These are phyloP conservation scores for Eremophila alpestris DNA, from an alignment of 2,797 vertebrate species.

Conservation along the genomic window DNA sequence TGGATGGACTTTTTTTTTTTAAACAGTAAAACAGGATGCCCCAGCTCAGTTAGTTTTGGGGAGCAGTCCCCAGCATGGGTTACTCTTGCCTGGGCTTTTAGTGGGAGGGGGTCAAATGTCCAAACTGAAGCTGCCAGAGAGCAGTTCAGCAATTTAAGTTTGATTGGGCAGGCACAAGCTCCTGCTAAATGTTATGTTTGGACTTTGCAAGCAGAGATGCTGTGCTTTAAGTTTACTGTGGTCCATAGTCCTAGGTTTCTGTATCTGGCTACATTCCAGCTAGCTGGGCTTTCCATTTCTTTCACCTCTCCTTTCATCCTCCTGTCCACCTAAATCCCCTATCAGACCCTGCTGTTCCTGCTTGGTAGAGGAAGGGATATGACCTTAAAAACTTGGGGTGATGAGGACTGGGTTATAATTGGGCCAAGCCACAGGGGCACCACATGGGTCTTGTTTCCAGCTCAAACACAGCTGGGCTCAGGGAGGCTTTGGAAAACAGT, in stretches of 20 bases:
- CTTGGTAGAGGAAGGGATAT: background rate
- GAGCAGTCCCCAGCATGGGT: background rate
- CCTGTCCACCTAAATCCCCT: background rate
- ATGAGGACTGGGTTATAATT: background rate
- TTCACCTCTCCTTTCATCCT: background rate
- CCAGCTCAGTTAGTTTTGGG: background rate
- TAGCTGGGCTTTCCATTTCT: background rate
- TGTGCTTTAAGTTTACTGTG: background rate
- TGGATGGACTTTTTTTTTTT: background rate
- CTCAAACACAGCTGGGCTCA: background rate
- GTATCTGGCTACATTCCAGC: background rate
- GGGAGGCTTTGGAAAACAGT: background rate
- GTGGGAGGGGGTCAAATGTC: background rate
- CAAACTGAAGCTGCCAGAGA: background rate
- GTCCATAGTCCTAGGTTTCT: background rate
- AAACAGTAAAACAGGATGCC: background rate
- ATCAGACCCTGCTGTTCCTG: background rate
- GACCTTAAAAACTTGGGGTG: background rate
- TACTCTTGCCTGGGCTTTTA: background rate
- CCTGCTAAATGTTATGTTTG: background rate
- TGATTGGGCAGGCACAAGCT: background rate
- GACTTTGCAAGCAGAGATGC: background rate
- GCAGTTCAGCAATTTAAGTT: background rate
- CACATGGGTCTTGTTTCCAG: background rate
- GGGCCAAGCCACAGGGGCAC: rapidly evolving